phyloP scores from a whole-genome alignment of 2,113 vertebrate species.

The Misgurnus mizolepis region DNA sequence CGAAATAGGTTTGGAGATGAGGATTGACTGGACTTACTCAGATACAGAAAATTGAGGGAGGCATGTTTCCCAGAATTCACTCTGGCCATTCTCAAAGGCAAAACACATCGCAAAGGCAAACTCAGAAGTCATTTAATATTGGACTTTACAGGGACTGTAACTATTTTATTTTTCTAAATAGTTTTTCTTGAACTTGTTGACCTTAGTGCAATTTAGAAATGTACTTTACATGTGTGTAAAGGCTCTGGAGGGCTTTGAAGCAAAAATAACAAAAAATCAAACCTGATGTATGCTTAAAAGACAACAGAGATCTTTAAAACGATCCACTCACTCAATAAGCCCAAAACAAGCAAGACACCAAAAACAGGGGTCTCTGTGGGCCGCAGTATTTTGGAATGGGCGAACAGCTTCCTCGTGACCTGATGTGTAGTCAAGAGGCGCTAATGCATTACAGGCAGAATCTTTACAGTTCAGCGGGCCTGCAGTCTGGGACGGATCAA shows the following conservation, averaged over 20 bases:
- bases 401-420: constrained; percentile 67
- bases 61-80: background rate
- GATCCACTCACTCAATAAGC: constrained; percentile 8
- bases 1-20: background rate
- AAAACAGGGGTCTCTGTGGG: background rate
- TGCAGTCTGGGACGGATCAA: constrained; percentile 70
- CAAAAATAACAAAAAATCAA: background rate
- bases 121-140: too few relatives aligned
- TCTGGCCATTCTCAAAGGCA: constrained; percentile 16
- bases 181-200: background rate
- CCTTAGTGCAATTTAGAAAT: background rate
- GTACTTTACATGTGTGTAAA: background rate
- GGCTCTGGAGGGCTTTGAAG: background rate
- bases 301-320: constrained; percentile 29
- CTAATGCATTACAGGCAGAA: constrained; percentile 69
- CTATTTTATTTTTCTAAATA: background rate
- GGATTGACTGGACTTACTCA: constrained; percentile 35
- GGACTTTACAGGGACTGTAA: too few relatives aligned
- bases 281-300: constrained; percentile 7
- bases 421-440: constrained; percentile 67
- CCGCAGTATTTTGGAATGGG: constrained; percentile 54
- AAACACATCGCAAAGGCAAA: too few relatives aligned
- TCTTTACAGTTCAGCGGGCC: constrained; percentile 72
- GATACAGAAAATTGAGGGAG: constrained; percentile 16
- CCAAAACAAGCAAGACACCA: background rate